Base-by-base conservation (phyloP, 2,888 invertebrate genomes). In the Parelbella ahira region DNA sequence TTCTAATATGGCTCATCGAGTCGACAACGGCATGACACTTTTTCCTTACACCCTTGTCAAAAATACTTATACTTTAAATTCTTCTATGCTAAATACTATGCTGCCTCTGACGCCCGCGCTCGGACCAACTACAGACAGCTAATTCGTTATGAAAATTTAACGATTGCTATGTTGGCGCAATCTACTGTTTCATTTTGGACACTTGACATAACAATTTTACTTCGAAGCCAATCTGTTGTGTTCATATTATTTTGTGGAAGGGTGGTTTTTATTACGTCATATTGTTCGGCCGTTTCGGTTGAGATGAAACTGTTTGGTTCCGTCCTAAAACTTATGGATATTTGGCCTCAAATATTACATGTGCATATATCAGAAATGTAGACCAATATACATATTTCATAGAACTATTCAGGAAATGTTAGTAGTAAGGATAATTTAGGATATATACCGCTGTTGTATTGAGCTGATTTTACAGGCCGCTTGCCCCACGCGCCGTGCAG, bases 401-500 rank as follows among this genome's bases (percentile, higher is more conserved):
- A 15, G 4, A 15, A 15, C 4, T 15, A 4, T 15, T 15, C 2
- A 15, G 6, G 3, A 20, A 20, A 20, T 5, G 20, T 20, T 5
- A 6, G 4, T 15, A 15, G 4, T n/a, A n/a, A n/a, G n/a, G n/a
- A n/a, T n/a, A n/a, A n/a, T n/a, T n/a, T n/a, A 11, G 4, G 34
- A 18, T 37, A 27, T 25, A 23, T 68, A 86, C 86, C 86, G 52
- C 65, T 68, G 58, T 77, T 79, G 58, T 62, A 75, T 21, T 68
- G 75, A 1, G 60, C 44, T 37, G 71, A 76, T 49, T 82, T 81
- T 54, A 88, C 89, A 2, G 91, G 89, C 43, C 93, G 86, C 76
- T 93, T 93, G 58, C 93, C 93, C 93, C 93, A 93, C 8, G 92
- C 91, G n/a, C 90, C 91, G 63, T 91, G 91, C 66, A 93, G 88